These are phyloP conservation scores for Motacilla alba DNA, from an alignment of 2,113 vertebrate species.

Conservation along the genomic window DNA sequence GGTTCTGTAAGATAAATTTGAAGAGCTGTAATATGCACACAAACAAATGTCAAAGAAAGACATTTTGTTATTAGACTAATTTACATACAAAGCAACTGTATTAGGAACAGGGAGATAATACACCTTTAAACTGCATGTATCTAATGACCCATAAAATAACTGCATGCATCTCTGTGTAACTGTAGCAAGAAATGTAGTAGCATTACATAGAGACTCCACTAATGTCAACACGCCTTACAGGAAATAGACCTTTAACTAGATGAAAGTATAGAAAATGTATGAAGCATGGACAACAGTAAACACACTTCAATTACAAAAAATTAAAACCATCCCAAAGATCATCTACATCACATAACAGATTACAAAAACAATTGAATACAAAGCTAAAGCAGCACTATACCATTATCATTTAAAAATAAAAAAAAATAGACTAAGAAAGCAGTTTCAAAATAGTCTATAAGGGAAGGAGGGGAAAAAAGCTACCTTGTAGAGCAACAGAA, in stretches of 20 bases:
- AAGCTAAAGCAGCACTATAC: background rate
- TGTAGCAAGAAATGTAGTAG: background rate
- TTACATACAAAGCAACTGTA: background rate
- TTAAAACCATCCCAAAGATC: background rate
- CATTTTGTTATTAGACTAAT: background rate
- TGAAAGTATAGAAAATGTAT: background rate
- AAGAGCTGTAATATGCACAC: background rate
- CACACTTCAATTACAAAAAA: background rate
- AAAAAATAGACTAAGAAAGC: background rate
- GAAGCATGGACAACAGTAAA: background rate
- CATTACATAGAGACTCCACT: background rate
- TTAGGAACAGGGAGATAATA: background rate
- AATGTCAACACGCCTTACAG: background rate
- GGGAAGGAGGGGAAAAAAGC: background rate
- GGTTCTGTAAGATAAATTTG: background rate
- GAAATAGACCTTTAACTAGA: background rate
- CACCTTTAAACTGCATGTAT: background rate
- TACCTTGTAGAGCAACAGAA: background rate
- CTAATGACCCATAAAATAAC: background rate
- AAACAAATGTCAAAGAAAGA: background rate
- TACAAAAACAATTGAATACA: background rate
- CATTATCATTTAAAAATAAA: background rate
- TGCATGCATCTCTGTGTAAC: background rate
- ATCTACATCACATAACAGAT: background rate
- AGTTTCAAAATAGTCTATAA: background rate